Evolutionary conservation across 1,140 invertebrate species (phyloP), one percentile per base, ranked within the genome.

Genomic region (Spodoptera frugiperda): DNA sequence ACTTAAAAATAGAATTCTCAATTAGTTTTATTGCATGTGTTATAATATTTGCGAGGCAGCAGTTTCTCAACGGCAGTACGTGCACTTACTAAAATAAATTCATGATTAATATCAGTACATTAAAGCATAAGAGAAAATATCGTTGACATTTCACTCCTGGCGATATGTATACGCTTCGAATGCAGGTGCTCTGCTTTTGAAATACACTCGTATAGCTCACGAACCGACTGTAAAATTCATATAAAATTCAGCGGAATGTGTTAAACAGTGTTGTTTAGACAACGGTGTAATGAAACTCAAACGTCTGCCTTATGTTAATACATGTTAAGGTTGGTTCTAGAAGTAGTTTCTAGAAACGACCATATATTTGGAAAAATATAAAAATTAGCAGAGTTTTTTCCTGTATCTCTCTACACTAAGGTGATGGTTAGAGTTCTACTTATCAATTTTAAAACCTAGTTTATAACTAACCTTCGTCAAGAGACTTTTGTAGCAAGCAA

Each of bases 121-220:
- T 78, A 80, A 70, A 63, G 68, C 67, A 15, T 49, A 63, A n/a
- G 14, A 68, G 70, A 82, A 80, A 75, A 86, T 84, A 85, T 82
- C 78, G 77, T 63, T 83, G 84, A 88, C 84, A 88, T 85, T 85
- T 88, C 63, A 80, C 71, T 80, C 72, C 48, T 30, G 71, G 21
- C 25, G 54, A 14, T 59, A 53, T 19, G 25, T 61, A 61, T 49
- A 48, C 14, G 46, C 39, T 9, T 46, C 59, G 48, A 39, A 53
- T 65, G 72, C 72, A 75, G 57, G 72, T 75, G 57, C 25, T 63
- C 59, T 12, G 57, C 8, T 59, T 73, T 61, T 61, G 55, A 61
- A 73, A 49, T 61, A 67, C 17, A 61, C 54, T 14, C 54, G 11
- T n/a, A 30, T 59, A 72, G 25, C 12, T 30, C 14, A 2, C 14